Evolutionary conservation across 2,888 invertebrate species (phyloP).

Genomic region (Pasiphila rectangulata): DNA sequence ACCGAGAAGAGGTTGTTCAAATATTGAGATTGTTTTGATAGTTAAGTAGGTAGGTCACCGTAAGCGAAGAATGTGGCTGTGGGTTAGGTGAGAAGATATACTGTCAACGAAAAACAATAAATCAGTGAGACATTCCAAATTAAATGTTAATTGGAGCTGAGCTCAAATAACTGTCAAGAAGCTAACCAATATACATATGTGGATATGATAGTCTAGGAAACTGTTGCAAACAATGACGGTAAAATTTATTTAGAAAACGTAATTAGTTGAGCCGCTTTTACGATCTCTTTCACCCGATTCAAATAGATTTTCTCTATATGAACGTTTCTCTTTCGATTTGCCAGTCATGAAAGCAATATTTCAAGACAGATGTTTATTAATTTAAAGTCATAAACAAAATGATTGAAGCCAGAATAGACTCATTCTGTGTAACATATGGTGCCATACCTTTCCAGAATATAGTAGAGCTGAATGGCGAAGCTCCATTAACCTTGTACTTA

Average conservation of each 20-base stretch:
- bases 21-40: constrained; percentile 4
- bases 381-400: constrained; percentile 1
- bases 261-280: constrained; percentile 22
- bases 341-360: constrained; percentile 17
- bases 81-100: neutral
- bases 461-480: constrained; percentile 21
- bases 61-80: constrained; percentile 3
- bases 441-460: constrained; percentile 21
- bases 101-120: neutral
- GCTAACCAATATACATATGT: neutral
- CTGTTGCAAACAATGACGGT: constrained; percentile 2
- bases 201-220: neutral
- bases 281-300: constrained; percentile 14
- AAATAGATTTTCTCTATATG: constrained; percentile 22
- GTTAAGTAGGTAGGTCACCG: constrained; percentile 1
- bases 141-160: neutral
- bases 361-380: constrained; percentile 11
- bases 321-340: constrained; percentile 23
- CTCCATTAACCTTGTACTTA: constrained; percentile 37
- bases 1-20: constrained; percentile 4
- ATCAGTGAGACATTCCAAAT: neutral
- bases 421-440: neutral
- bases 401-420: constrained; percentile 3
- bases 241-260: constrained; percentile 20
- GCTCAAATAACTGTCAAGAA: neutral